Percentiles rank a stretch among this genome's conserved stretches.
Conservation (phyloP, 2,888 invertebrate species). For the Bombylius discolor region DNA sequence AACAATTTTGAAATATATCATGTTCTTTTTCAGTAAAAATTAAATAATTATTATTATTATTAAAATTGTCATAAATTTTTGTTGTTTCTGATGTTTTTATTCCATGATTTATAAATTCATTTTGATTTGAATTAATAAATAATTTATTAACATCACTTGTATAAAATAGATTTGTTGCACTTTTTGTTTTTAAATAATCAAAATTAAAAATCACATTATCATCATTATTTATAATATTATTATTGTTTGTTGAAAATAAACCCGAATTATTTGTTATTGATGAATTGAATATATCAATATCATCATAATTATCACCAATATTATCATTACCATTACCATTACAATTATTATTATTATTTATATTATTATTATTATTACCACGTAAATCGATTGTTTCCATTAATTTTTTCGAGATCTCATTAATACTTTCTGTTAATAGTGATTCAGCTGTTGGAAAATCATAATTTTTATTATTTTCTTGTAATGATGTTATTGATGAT, state of each 20-base stretch:
- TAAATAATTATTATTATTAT: constrained; percentile 21
- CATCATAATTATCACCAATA: constrained; percentile 18
- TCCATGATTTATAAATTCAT: not conserved
- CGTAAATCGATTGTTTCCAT: constrained; percentile 32
- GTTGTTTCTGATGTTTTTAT: constrained; percentile 3
- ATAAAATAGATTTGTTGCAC: not conserved
- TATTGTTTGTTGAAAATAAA: constrained; percentile 6
- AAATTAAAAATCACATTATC: constrained; percentile 31
- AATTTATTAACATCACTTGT: not conserved
- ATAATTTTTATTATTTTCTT: not conserved
- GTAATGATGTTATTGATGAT: not conserved
- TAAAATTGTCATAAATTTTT: not conserved
- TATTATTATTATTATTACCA: constrained; percentile 1
- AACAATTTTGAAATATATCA: constrained; percentile 35
- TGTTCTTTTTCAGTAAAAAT: constrained; percentile 20
- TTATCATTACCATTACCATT: not conserved
- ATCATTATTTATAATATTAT: constrained; percentile 17
- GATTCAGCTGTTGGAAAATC: constrained; percentile 24
- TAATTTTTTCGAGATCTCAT: constrained; percentile 35
- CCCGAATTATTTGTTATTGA: too few species aligned
- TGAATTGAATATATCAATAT: constrained; percentile 29
- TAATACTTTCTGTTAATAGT: constrained; percentile 33
- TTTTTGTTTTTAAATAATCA: constrained; percentile 23
- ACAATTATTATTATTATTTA: not conserved
- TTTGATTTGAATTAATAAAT: not conserved